Conservation (phyloP, 2,113 vertebrate genomes). For the Parotia lawesii region DNA sequence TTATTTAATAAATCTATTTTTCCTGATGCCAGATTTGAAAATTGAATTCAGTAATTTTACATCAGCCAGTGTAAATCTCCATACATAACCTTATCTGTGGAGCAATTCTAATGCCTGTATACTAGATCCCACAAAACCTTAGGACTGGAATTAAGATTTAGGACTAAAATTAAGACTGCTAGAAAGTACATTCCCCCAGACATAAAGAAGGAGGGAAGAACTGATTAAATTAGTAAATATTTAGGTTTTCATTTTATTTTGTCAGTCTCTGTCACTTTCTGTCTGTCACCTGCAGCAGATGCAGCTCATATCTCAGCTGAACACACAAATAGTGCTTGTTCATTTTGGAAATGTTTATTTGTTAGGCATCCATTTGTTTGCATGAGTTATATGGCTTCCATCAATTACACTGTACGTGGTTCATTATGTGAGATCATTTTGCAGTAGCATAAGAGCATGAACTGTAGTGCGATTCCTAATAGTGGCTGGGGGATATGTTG, state of each 20-base stretch:
- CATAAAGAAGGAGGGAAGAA: background rate
- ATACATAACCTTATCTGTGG: background rate
- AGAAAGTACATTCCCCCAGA: background rate
- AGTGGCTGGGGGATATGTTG: slow-evolving; percentile 2
- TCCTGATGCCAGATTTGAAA: slow-evolving; percentile 32
- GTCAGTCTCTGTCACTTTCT: background rate
- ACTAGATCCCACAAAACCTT: background rate
- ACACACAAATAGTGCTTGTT: slow-evolving; percentile 16
- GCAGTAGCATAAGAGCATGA: slow-evolving; percentile 2
- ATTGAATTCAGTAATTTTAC: slow-evolving; percentile 45
- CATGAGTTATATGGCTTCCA: slow-evolving; percentile 20
- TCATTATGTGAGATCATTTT: slow-evolving; percentile 34
- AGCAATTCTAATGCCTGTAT: background rate
- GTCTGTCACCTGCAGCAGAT: background rate
- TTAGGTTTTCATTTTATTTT: background rate
- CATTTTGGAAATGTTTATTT: slow-evolving; percentile 46
- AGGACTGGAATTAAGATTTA: background rate
- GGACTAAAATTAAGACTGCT: background rate
- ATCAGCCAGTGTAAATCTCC: slow-evolving; percentile 1
- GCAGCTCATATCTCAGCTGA: slow-evolving; percentile 23
- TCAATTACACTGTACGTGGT: background rate
- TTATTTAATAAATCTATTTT: slow-evolving; percentile 35
- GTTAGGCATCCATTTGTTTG: slow-evolving; percentile 48
- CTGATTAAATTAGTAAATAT: background rate
- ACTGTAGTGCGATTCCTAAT: background rate